Conservation (phyloP, 2,797 vertebrate genomes). For the Australoheros facetus region DNA sequence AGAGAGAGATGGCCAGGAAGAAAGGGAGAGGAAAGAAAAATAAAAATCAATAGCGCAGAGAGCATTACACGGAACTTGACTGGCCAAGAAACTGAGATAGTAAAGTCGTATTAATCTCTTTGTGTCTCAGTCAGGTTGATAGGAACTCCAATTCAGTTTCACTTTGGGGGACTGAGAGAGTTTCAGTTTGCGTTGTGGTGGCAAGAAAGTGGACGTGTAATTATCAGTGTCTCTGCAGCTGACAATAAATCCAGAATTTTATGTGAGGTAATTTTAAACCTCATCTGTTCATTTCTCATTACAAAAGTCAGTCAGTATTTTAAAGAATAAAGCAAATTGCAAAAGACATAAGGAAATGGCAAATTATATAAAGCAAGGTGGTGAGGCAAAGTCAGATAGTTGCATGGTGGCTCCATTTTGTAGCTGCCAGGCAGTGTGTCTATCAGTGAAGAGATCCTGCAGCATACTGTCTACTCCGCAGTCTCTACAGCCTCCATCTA, state of each 20-base stretch:
- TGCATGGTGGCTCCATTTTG: slow-evolving; percentile 69
- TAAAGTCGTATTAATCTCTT: slow-evolving; percentile 74
- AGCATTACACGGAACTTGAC: slow-evolving; percentile 70
- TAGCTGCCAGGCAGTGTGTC: slow-evolving; percentile 68
- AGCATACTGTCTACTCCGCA: slow-evolving; percentile 72
- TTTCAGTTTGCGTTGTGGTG: background rate
- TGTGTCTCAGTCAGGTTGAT: slow-evolving; percentile 63
- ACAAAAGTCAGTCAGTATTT: background rate
- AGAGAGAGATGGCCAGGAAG: slow-evolving; percentile 49
- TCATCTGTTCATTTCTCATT: background rate
- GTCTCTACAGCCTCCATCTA: slow-evolving; percentile 69
- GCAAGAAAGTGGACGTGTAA: background rate
- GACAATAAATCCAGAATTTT: slow-evolving; percentile 8
- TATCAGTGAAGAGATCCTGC: slow-evolving; percentile 68
- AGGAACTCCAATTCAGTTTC: slow-evolving; percentile 51
- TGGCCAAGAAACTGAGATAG: slow-evolving; percentile 74
- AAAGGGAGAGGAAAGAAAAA: slow-evolving; percentile 71
- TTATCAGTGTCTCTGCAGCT: background rate
- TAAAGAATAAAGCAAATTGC: background rate
- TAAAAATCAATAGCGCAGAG: slow-evolving; percentile 77
- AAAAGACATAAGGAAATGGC: slow-evolving; percentile 30
- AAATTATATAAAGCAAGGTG: slow-evolving; percentile 39
- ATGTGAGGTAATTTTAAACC: background rate
- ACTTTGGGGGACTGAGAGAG: slow-evolving; percentile 23
- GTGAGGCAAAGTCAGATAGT: slow-evolving; percentile 51